phyloP scores from a whole-genome alignment of 2,888 invertebrate genomes.

The Cataglyphis albicans region DNA sequence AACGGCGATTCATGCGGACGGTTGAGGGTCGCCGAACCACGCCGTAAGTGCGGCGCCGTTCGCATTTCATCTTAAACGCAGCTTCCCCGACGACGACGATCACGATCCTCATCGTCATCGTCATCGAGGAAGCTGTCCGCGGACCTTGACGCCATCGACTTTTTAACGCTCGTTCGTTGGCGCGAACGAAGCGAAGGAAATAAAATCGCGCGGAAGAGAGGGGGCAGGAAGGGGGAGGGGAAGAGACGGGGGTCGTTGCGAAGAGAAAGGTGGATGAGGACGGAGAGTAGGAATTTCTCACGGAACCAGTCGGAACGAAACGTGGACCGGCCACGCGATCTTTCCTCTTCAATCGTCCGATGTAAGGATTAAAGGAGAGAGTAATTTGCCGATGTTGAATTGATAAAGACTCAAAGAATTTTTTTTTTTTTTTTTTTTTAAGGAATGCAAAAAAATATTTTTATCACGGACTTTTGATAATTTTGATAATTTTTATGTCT shows the following conservation, averaged over 20 bases:
- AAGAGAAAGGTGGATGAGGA: conserved; percentile 50
- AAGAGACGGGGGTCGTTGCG: conserved; percentile 20
- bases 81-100: not conserved
- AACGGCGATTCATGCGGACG: conserved; percentile 30
- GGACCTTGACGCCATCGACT: conserved; percentile 15
- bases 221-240: not conserved
- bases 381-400: not conserved
- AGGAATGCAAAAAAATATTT: not conserved
- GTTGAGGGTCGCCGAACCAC: conserved; percentile 61
- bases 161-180: conserved; percentile 47
- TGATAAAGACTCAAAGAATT: not conserved
- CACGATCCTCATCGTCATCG: not conserved
- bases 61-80: conserved; percentile 70
- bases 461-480: not conserved
- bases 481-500: too few species aligned
- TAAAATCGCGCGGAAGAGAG: conserved; percentile 11
- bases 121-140: conserved; percentile 61
- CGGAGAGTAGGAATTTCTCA: conserved; percentile 64
- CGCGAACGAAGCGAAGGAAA: conserved; percentile 21
- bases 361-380: not conserved
- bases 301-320: conserved; percentile 65
- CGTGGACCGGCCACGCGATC: conserved; percentile 44
- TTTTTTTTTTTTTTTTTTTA: not conserved
- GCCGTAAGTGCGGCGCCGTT: conserved; percentile 62
- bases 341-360: conserved; percentile 29